Percentiles rank a stretch among this genome's conserved stretches.
Evolutionary conservation across 64 coral and sea anemone species (phyloP).

Genomic region (Montipora capricornis): DNA sequence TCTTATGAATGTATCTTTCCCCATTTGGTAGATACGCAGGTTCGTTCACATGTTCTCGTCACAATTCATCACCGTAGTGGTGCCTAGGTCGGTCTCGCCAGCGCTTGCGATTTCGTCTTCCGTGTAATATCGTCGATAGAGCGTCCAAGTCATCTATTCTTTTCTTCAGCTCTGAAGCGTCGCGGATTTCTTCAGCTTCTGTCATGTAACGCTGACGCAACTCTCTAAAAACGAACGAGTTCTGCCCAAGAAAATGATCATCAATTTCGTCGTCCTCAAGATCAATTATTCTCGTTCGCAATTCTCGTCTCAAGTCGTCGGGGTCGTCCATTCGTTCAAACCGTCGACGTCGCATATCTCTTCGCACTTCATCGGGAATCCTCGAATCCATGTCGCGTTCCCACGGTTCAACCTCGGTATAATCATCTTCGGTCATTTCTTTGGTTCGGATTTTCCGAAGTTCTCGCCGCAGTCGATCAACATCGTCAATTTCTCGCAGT

Average conservation of each 20-base stretch:
- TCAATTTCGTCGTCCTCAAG: slow-evolving; percentile 26
- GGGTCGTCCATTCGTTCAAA: slow-evolving; percentile 49
- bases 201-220: slow-evolving; percentile 58
- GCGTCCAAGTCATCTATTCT: slow-evolving; percentile 81
- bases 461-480: slow-evolving; percentile 69
- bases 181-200: slow-evolving; percentile 67
- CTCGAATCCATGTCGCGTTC: slow-evolving; percentile 49
- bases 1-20: too few species aligned
- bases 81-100: not conserved
- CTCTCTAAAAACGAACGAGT: slow-evolving; percentile 56
- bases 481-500: slow-evolving; percentile 57
- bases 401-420: slow-evolving; percentile 62
- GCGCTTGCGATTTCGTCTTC: not conserved
- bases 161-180: slow-evolving; percentile 70
- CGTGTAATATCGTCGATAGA: slow-evolving; percentile 59
- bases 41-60: not conserved
- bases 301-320: slow-evolving; percentile 72
- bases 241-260: slow-evolving; percentile 4
- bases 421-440: slow-evolving; percentile 88
- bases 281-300: slow-evolving; percentile 59
- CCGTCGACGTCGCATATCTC: slow-evolving; percentile 61
- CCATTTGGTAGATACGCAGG: too few species aligned
- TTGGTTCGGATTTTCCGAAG: slow-evolving; percentile 78
- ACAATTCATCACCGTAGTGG: slow-evolving; percentile 12
- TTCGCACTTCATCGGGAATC: slow-evolving; percentile 61